Evolutionary conservation across 2,113 vertebrate genomes (phyloP).

Genomic region (Corythaeola cristata): DNA sequence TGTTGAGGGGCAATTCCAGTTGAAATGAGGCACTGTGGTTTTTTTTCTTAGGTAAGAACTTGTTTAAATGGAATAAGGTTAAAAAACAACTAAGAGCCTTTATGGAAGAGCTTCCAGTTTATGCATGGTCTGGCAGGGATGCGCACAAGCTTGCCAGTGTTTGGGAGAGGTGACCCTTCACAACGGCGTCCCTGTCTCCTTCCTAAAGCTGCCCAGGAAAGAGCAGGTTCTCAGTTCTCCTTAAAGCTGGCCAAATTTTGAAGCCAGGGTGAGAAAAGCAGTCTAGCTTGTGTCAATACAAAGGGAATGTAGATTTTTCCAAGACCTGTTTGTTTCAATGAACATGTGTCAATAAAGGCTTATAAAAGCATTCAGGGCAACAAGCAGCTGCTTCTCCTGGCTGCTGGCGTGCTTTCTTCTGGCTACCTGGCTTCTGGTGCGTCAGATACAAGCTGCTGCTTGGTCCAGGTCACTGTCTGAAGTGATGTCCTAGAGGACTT

Average conservation of each 20-base stretch:
- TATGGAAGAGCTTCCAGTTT: not conserved
- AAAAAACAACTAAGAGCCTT: not conserved
- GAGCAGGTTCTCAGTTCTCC: not conserved
- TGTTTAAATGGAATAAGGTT: not conserved
- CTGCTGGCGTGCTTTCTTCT: not conserved
- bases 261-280: not conserved
- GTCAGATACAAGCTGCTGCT: not conserved
- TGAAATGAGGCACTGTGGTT: not conserved
- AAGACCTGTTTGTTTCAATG: not conserved
- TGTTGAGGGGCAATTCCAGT: not conserved
- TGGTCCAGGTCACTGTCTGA: not conserved
- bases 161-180: not conserved
- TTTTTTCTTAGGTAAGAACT: not conserved
- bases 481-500: not conserved
- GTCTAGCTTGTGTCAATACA: not conserved
- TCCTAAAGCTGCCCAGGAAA: not conserved
- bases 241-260: not conserved
- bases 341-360: not conserved
- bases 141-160: not conserved
- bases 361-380: not conserved
- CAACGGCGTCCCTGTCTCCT: rapidly evolving
- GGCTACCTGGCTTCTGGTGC: not conserved
- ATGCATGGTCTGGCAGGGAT: not conserved
- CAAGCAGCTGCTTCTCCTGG: not conserved
- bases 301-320: not conserved